Conservation (phyloP, 2,888 invertebrate genomes). For the Smittia aterrima region DNA sequence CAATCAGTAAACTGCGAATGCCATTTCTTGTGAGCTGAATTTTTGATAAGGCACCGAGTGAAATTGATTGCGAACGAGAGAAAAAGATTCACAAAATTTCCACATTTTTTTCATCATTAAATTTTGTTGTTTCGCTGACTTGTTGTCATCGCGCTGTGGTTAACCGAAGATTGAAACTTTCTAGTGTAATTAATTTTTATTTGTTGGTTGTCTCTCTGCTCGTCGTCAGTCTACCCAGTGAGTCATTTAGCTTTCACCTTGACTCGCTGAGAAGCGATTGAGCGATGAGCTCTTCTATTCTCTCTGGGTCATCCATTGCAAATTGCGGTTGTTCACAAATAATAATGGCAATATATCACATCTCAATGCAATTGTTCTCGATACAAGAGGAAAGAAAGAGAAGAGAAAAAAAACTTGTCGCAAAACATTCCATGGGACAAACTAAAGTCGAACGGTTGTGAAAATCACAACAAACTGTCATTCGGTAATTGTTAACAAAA, state of each 20-base stretch:
- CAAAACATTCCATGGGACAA: background rate
- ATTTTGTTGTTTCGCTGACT: background rate
- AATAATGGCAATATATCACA: constrained; percentile 39
- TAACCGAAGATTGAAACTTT: no score
- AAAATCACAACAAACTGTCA: constrained; percentile 25
- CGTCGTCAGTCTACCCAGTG: no score
- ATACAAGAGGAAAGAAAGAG: background rate
- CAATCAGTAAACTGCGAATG: constrained; percentile 15
- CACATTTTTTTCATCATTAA: background rate
- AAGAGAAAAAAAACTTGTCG: background rate
- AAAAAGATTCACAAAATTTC: background rate
- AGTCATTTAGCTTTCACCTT: no score
- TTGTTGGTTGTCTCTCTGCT: no score
- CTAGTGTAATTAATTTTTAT: no score
- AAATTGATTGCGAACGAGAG: background rate
- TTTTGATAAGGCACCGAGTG: constrained; percentile 36
- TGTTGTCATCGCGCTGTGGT: no score
- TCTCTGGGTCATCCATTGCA: background rate
- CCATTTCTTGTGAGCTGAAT: constrained; percentile 38
- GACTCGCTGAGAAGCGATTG: no score
- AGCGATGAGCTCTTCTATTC: no score
- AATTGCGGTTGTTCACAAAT: constrained; percentile 30
- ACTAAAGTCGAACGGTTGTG: background rate
- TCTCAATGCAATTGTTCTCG: constrained; percentile 19
- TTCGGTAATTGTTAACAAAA: constrained; percentile 33